These are phyloP conservation scores for Cladorhizidae sp. DNA, from an alignment of 37 sponge, comb jelly and placozoan genomes.

Conservation along the genomic window DNA sequence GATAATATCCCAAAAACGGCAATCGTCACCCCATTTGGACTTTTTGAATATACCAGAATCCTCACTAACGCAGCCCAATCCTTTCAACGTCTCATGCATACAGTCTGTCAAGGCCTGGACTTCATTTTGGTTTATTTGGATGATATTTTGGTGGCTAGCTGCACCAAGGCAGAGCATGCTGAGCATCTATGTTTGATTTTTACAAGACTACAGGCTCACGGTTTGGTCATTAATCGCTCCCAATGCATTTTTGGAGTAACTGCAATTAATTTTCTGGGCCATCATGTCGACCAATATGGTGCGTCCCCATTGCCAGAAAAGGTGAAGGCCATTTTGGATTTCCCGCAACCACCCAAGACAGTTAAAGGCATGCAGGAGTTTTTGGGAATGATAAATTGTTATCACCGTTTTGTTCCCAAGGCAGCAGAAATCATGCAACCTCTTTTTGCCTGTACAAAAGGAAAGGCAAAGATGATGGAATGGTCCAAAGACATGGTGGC, in stretches of 20 bases:
- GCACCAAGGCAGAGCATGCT: constrained; percentile 46
- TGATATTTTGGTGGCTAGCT: constrained; percentile 52
- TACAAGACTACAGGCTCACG: constrained; percentile 4
- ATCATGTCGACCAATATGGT: constrained; percentile 12
- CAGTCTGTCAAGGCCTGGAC: constrained; percentile 51
- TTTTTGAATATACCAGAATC: constrained; percentile 43
- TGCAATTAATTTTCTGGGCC: constrained; percentile 35
- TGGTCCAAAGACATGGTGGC: constrained; percentile 10
- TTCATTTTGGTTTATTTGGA: constrained; percentile 39
- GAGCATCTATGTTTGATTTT: constrained; percentile 27
- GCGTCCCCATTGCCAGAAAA: constrained; percentile 30
- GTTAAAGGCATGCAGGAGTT: constrained; percentile 32
- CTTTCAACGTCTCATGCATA: constrained; percentile 66
- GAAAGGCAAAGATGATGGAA: constrained; percentile 31
- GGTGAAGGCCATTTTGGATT: constrained; percentile 5
- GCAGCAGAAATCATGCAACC: constrained; percentile 43
- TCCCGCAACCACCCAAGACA: constrained; percentile 13
- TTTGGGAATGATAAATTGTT: constrained; percentile 46
- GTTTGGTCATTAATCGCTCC: constrained; percentile 32
- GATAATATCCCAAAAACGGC: constrained; percentile 67
- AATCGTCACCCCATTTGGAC: constrained; percentile 66
- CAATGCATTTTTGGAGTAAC: constrained; percentile 26
- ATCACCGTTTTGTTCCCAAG: constrained; percentile 17
- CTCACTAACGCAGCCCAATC: constrained; percentile 62
- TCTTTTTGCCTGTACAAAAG: constrained; percentile 27